These are phyloP conservation scores for Muscicapa comitata DNA, from an alignment of 2,797 vertebrate species.

Conservation along the genomic window DNA sequence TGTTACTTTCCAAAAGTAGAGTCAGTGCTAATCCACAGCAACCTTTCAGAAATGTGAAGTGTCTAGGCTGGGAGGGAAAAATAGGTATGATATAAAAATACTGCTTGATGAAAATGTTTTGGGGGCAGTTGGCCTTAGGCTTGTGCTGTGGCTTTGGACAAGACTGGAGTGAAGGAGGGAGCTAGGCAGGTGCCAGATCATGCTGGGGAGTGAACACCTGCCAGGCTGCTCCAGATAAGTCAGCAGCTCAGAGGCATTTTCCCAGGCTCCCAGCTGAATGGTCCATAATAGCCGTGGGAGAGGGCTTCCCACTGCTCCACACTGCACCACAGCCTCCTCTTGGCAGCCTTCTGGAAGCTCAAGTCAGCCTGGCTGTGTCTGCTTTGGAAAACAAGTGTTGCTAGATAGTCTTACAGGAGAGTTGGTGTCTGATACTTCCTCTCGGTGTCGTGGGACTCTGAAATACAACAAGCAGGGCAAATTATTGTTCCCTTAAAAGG, in stretches of 20 bases:
- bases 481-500: constrained; percentile 39
- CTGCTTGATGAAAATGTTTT: neutral
- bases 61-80: neutral
- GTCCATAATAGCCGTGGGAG: constrained; percentile 85
- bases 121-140: neutral
- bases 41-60: neutral
- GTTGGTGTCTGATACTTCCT: constrained; percentile 76
- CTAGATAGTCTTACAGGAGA: constrained; percentile 79
- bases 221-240: constrained; percentile 80
- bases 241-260: constrained; percentile 84
- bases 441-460: constrained; percentile 25
- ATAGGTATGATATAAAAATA: neutral
- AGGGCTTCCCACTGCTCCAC: constrained; percentile 80
- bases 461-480: constrained; percentile 47
- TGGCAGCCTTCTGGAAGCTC: constrained; percentile 82
- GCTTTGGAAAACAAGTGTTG: constrained; percentile 78
- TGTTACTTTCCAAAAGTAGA: neutral
- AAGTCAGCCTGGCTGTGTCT: constrained; percentile 77
- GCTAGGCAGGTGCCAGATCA: constrained; percentile 76
- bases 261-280: constrained; percentile 86
- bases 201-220: constrained; percentile 81
- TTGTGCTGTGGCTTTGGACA: constrained; percentile 36
- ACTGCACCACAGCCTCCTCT: constrained; percentile 80
- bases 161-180: constrained; percentile 5
- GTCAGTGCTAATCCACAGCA: neutral